Evolutionary conservation across 2,797 vertebrate species (phyloP).

Genomic region (Smutsia gigantea): DNA sequence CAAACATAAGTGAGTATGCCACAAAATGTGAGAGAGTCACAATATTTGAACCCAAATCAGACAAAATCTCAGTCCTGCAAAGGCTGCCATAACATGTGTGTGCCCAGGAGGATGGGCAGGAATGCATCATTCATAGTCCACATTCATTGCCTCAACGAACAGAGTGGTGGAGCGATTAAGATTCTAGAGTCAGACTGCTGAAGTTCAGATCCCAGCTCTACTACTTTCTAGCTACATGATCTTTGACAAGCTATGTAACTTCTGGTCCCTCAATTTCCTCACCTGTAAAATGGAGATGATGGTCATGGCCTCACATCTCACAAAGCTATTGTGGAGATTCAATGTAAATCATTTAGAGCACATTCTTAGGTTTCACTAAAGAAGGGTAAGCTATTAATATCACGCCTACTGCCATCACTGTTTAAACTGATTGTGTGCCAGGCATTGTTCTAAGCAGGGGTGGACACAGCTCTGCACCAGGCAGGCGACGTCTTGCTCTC

Average conservation of each 20-base stretch:
- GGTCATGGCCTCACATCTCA: neutral
- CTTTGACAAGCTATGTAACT: neutral
- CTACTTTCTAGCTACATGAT: neutral
- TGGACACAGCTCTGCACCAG: neutral
- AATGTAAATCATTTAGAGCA: neutral
- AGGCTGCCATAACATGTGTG: fast-evolving
- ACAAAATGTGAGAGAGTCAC: neutral
- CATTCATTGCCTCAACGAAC: neutral
- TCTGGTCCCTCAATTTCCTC: neutral
- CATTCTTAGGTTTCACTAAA: neutral
- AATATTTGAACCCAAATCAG: neutral
- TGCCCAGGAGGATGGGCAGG: fast-evolving
- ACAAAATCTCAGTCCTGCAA: neutral
- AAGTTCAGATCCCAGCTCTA: neutral
- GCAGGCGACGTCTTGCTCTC: neutral
- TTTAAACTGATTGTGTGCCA: neutral
- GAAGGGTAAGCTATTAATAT: neutral
- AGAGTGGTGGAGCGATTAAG: neutral
- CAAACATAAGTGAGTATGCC: neutral
- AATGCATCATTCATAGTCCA: neutral
- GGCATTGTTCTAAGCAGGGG: neutral
- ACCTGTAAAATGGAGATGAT: neutral
- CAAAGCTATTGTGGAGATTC: neutral
- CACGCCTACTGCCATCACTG: no score
- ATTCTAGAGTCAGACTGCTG: neutral